Conservation (phyloP, 2,113 vertebrate species). For the Callionymus lyra region DNA sequence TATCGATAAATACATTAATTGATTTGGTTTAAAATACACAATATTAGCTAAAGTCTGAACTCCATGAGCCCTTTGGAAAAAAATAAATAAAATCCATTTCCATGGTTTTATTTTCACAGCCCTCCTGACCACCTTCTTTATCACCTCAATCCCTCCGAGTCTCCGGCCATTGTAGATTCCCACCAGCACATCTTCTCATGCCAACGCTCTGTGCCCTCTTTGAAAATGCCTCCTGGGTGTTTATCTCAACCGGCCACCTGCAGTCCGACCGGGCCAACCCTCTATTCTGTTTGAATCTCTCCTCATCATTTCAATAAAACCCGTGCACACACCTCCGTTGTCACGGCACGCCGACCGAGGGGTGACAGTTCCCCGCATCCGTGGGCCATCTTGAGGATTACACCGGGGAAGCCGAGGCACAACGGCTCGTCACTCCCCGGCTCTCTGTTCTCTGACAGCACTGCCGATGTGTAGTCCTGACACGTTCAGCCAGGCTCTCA, state of each 20-base stretch:
- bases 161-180: slow-evolving; percentile 16
- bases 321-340: too few species aligned
- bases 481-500: slow-evolving; percentile 27
- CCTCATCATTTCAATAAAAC: too few species aligned
- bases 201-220: slow-evolving; percentile 21
- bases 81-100: too few species aligned
- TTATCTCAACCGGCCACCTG: slow-evolving; percentile 10
- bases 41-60: too few species aligned
- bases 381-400: slow-evolving; percentile 14
- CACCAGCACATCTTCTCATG: slow-evolving; percentile 15
- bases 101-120: too few species aligned
- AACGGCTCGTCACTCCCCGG: slow-evolving; percentile 39
- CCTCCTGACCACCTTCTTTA: slow-evolving; percentile 1
- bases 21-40: too few species aligned
- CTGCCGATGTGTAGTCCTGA: slow-evolving; percentile 29
- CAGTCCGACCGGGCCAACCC: slow-evolving; percentile 1
- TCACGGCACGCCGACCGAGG: slow-evolving; percentile 9
- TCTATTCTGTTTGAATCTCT: background rate
- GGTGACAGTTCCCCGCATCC: slow-evolving; percentile 4
- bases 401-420: slow-evolving; percentile 21
- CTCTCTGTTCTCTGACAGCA: slow-evolving; percentile 21
- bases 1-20: too few species aligned
- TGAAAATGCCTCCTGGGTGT: slow-evolving; percentile 7
- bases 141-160: slow-evolving; percentile 10
- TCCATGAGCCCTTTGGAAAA: too few species aligned